Evolutionary conservation across 2,888 invertebrate genomes (phyloP), one percentile per base, ranked within the genome.

Genomic region (Diarsia brunnea): DNA sequence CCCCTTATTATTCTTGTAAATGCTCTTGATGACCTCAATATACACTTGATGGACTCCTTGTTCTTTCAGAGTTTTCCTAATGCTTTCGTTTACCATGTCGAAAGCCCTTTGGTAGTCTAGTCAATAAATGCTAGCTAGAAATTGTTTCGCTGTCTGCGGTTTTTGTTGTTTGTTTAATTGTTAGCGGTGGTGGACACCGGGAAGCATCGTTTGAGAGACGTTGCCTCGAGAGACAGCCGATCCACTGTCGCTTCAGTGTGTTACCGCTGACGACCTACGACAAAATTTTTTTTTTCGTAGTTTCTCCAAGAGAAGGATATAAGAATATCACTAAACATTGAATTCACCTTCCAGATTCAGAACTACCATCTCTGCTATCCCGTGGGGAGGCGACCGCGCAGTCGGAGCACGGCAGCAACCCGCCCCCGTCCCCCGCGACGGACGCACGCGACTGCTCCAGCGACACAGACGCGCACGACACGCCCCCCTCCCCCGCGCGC

Each of bases 391-490:
- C 97, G 55, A 92, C 94, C 0, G 94, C 92, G 45, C 96, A 97
- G 75, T 97, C 97, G 38, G 97, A 97, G 90, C 97, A 97, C 86
- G 96, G 97, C 69, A 97, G 97, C 3, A 98, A 98, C 95, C 98
- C 98, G 65, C 98, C 98, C 19, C 98, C 98, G 10, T 98, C 98
- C 45, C 98, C 98, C 0, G 98, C 97, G 51, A 98, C 98, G 0
- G 98, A 98, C 92, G 97, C 97, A 24, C 97, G 97, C 77, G 97
- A 97, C 63, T 96, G 97, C 89, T 98, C 97, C 84, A 97, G 97
- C 75, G 98, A 98, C 90, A 97, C 97, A n/a, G 97, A 97, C 91
- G 94, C 95, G 21, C 83, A 60, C 65, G 90, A 31, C 91, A 75
- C 82, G 87, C 83, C 84, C 51, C 65, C 74, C 11, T 73, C 74